These are phyloP conservation scores for Lophochroa leadbeateri DNA, from an alignment of 2,113 vertebrate genomes.

Conservation along the genomic window DNA sequence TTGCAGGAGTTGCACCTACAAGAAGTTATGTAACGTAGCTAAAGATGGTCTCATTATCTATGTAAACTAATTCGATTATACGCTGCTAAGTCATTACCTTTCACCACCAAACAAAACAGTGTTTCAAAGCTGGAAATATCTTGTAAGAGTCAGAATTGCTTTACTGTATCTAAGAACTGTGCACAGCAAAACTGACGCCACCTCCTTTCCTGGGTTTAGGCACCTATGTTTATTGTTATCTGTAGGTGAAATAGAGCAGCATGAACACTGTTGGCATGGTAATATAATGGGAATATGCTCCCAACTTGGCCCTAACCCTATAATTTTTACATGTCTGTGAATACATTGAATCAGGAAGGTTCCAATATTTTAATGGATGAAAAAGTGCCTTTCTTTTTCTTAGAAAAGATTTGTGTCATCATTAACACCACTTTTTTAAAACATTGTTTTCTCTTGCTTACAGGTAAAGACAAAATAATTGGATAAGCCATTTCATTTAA, in stretches of 20 bases:
- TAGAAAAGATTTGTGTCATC: not conserved
- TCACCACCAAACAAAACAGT: not conserved
- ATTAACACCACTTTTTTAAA: not conserved
- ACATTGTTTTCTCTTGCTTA: not conserved
- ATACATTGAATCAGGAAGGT: not conserved
- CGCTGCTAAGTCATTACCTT: not conserved
- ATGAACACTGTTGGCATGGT: not conserved
- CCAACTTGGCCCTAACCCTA: not conserved
- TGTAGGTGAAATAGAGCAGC: not conserved
- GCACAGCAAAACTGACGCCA: not conserved
- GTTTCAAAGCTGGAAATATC: not conserved
- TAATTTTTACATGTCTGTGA: not conserved
- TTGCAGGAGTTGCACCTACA: not conserved
- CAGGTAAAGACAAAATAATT: not conserved
- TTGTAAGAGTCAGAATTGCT: not conserved
- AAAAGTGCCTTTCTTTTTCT: not conserved
- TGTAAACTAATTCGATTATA: not conserved
- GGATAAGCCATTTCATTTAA: not conserved
- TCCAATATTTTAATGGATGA: not conserved
- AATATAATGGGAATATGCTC: not conserved
- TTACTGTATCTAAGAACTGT: not conserved
- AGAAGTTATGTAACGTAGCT: not conserved
- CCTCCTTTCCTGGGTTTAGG: not conserved
- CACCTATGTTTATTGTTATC: not conserved
- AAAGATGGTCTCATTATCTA: not conserved